phyloP scores from a whole-genome alignment of 2,888 invertebrate genomes.

The Aleiodes testaceus region DNA sequence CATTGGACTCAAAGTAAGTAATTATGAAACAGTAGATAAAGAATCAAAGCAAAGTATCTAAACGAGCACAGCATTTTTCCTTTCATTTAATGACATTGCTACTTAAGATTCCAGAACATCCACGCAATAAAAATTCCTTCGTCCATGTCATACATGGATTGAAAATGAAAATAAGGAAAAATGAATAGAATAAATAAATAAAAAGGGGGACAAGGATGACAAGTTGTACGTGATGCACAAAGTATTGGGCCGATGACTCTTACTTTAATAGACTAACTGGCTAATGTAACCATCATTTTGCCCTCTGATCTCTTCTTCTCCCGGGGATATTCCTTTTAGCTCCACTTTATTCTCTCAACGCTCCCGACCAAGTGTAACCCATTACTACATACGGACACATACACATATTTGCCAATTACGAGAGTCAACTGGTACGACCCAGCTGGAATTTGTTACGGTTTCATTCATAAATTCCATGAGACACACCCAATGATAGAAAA shows the following conservation, averaged over 20 bases:
- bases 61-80: background rate
- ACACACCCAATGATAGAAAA: slow-evolving; percentile 20
- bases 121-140: slow-evolving; percentile 6
- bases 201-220: slow-evolving; percentile 39
- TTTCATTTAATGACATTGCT: slow-evolving; percentile 1
- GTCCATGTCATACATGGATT: slow-evolving; percentile 18
- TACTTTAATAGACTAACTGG: slow-evolving; percentile 66
- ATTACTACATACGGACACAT: slow-evolving; percentile 10
- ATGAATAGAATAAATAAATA: slow-evolving; percentile 5
- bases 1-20: too few species aligned
- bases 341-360: slow-evolving; percentile 48
- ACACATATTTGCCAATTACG: slow-evolving; percentile 60
- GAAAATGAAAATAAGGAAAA: slow-evolving; percentile 20
- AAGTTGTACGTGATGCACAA: slow-evolving; percentile 45
- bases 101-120: background rate
- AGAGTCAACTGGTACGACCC: slow-evolving; percentile 69
- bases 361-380: slow-evolving; percentile 33
- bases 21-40: too few species aligned
- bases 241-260: slow-evolving; percentile 60
- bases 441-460: slow-evolving; percentile 42
- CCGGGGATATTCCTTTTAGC: slow-evolving; percentile 37
- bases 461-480: slow-evolving; percentile 47
- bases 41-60: too few species aligned
- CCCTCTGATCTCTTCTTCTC: slow-evolving; percentile 67
- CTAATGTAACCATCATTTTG: slow-evolving; percentile 67